These are phyloP conservation scores for Drosophila eugracilis DNA, from an alignment of 1,140 invertebrate genomes.

Conservation along the genomic window DNA sequence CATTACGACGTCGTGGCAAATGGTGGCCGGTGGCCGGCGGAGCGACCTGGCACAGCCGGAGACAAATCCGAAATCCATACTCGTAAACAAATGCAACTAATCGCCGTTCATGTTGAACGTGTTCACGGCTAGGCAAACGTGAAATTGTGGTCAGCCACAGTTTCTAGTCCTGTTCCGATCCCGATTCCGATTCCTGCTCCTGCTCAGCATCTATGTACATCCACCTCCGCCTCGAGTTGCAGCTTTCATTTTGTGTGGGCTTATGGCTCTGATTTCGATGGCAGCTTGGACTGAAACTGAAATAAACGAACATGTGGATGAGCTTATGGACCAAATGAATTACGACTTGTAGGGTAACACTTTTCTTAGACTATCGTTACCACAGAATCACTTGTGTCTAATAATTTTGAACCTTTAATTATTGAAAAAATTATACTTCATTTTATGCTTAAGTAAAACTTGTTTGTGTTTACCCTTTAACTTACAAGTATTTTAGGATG, in stretches of 20 bases:
- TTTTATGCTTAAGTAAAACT: no score
- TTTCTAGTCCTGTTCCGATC: slow-evolving; percentile 13
- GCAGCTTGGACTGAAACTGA: slow-evolving; percentile 14
- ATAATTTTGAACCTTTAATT: no score
- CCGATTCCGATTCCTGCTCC: slow-evolving; percentile 10
- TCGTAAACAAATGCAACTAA: slow-evolving; percentile 83
- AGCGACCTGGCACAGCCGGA: slow-evolving; percentile 59
- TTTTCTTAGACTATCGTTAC: slow-evolving; percentile 6
- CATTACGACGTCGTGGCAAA: slow-evolving; percentile 64
- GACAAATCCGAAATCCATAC: slow-evolving; percentile 82
- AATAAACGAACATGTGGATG: slow-evolving; percentile 16
- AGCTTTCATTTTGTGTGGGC: slow-evolving; percentile 41
- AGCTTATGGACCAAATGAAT: slow-evolving; percentile 39
- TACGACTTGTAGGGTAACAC: slow-evolving; percentile 9
- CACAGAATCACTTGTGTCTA: not conserved
- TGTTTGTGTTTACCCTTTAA: no score
- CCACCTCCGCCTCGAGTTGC: slow-evolving; percentile 13
- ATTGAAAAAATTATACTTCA: no score
- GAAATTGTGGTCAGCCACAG: slow-evolving; percentile 73
- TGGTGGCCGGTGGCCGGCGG: slow-evolving; percentile 20
- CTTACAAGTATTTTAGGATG: no score
- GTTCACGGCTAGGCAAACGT: slow-evolving; percentile 78
- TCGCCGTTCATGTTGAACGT: slow-evolving; percentile 81
- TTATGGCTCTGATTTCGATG: slow-evolving; percentile 44
- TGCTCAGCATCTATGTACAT: not conserved